phyloP scores from a whole-genome alignment of 2,888 invertebrate genomes.

The Himalopsyche japonica region DNA sequence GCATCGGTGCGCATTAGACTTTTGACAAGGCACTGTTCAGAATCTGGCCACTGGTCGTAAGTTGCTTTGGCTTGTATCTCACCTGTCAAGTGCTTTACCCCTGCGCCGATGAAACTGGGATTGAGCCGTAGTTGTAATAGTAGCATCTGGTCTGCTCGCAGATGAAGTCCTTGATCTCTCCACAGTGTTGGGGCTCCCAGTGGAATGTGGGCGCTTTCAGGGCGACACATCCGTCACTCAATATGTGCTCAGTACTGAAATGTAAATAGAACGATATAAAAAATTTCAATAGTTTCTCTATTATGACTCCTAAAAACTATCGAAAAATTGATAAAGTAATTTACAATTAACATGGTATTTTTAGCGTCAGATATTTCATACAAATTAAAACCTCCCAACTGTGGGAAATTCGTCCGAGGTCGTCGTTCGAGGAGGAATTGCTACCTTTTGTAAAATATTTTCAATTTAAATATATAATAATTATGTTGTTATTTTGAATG shows the following conservation, averaged over 20 bases:
- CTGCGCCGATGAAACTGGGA: slow-evolving; percentile 87
- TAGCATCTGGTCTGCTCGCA: slow-evolving; percentile 90
- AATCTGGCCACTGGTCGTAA: slow-evolving; percentile 56
- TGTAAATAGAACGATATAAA: not conserved
- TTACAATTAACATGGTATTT: too few relatives aligned
- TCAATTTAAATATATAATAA: too few relatives aligned
- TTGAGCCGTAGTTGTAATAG: slow-evolving; percentile 89
- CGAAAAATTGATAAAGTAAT: too few relatives aligned
- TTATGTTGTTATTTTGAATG: too few relatives aligned
- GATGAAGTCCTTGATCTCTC: slow-evolving; percentile 82
- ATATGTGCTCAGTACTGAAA: slow-evolving; percentile 58
- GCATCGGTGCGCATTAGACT: slow-evolving; percentile 1
- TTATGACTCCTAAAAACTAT: too few relatives aligned
- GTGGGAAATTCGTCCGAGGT: too few relatives aligned
- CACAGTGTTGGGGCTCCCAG: slow-evolving; percentile 84
- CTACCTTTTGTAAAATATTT: too few relatives aligned
- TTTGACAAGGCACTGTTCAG: slow-evolving; percentile 24
- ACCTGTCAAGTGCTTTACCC: slow-evolving; percentile 77
- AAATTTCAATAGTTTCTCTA: not conserved
- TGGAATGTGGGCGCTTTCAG: slow-evolving; percentile 76
- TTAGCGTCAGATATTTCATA: too few relatives aligned
- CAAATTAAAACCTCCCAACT: too few relatives aligned
- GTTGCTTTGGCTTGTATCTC: slow-evolving; percentile 65
- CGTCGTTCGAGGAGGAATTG: too few relatives aligned
- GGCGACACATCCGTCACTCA: slow-evolving; percentile 74